phyloP scores from a whole-genome alignment of 2,888 invertebrate species.

The Torymus tubicola region DNA sequence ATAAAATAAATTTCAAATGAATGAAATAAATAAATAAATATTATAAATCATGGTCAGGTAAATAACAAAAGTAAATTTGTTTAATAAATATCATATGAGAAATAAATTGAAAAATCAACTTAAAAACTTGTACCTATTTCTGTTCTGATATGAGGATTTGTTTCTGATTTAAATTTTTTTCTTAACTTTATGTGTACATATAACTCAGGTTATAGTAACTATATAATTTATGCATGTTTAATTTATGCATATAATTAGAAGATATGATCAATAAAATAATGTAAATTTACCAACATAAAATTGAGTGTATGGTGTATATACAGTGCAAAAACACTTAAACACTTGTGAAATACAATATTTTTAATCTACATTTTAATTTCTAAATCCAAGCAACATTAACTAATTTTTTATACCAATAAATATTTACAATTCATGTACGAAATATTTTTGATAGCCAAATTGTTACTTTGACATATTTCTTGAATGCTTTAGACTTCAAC shows the following conservation, averaged over 20 bases:
- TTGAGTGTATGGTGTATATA: slow-evolving; percentile 19
- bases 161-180: neutral
- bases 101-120: too few relatives aligned
- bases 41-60: slow-evolving; percentile 44
- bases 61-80: slow-evolving; percentile 13
- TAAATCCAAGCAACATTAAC: slow-evolving; percentile 24
- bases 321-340: slow-evolving; percentile 44
- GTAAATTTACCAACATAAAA: neutral
- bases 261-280: neutral
- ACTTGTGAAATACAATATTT: slow-evolving; percentile 7
- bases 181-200: too few relatives aligned
- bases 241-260: neutral
- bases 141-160: neutral
- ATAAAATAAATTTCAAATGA: slow-evolving; percentile 57
- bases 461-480: neutral
- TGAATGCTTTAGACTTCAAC: slow-evolving; percentile 27
- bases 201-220: neutral
- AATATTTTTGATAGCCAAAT: too few relatives aligned
- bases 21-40: slow-evolving; percentile 49
- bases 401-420: too few relatives aligned
- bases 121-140: too few relatives aligned
- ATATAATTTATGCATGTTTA: neutral
- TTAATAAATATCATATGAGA: slow-evolving; percentile 1
- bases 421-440: too few relatives aligned
- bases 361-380: neutral